phyloP scores from a whole-genome alignment of 2,888 invertebrate genomes.

The Epicampocera succincta region DNA sequence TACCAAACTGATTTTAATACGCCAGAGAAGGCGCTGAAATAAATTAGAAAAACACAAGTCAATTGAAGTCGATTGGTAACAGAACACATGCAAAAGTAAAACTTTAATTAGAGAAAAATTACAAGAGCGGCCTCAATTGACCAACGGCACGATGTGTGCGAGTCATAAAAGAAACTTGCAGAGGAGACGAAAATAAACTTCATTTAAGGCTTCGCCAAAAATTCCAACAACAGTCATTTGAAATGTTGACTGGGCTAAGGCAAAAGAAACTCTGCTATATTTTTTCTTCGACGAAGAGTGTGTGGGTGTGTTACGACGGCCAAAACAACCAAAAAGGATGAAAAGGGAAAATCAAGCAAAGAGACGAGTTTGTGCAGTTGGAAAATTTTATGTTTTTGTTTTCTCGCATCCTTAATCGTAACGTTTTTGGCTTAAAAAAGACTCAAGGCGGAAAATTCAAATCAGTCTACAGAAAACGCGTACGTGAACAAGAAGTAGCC shows the following conservation, averaged over 20 bases:
- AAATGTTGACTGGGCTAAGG: background rate
- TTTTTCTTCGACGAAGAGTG: background rate
- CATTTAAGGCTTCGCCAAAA: too few relatives aligned
- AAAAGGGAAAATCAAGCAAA: slow-evolving; percentile 29
- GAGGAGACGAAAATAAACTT: too few relatives aligned
- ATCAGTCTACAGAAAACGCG: slow-evolving; percentile 82
- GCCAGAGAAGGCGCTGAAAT: too few relatives aligned
- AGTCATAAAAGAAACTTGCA: too few relatives aligned
- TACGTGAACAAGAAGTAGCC: slow-evolving; percentile 82
- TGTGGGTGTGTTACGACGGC: slow-evolving; percentile 53
- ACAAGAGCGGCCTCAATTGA: too few relatives aligned
- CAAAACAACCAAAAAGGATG: slow-evolving; percentile 38
- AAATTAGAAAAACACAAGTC: too few relatives aligned
- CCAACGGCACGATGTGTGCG: too few relatives aligned
- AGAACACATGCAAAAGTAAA: too few relatives aligned
- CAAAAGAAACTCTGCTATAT: slow-evolving; percentile 5
- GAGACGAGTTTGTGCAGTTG: slow-evolving; percentile 69
- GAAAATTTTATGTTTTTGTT: slow-evolving; percentile 53
- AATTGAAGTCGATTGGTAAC: too few relatives aligned
- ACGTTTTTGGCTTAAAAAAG: slow-evolving; percentile 61
- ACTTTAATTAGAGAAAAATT: too few relatives aligned
- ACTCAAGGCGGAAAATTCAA: slow-evolving; percentile 76
- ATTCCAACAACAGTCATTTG: too few relatives aligned
- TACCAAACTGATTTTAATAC: too few relatives aligned
- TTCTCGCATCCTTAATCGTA: slow-evolving; percentile 65